Conservation (phyloP, 2,113 vertebrate species). For the Abramis brama region DNA sequence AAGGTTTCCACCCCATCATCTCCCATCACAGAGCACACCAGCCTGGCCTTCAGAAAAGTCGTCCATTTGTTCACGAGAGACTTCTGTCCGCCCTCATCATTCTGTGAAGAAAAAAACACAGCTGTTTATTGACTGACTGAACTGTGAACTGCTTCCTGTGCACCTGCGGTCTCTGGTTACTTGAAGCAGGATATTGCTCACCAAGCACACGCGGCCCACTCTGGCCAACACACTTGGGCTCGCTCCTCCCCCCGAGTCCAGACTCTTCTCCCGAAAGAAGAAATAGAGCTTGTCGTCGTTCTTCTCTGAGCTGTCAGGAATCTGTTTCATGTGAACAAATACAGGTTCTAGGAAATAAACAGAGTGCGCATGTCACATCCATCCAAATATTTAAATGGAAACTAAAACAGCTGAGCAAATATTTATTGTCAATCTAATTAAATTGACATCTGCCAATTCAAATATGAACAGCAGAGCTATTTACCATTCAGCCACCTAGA, state of each 20-base stretch:
- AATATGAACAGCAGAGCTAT: constrained; percentile 43
- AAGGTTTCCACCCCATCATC: constrained; percentile 84
- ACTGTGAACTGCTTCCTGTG: background rate
- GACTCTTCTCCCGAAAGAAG: constrained; percentile 84
- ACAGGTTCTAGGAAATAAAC: constrained; percentile 73
- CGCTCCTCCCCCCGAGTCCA: constrained; percentile 75
- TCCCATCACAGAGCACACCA: constrained; percentile 84
- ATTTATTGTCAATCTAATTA: constrained; percentile 8
- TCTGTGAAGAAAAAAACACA: constrained; percentile 66
- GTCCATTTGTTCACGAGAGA: constrained; percentile 87
- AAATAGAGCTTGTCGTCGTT: constrained; percentile 87
- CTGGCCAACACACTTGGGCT: constrained; percentile 78
- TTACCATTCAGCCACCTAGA: constrained; percentile 86
- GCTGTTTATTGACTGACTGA: background rate
- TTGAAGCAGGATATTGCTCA: constrained; percentile 59
- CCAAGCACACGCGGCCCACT: constrained; percentile 85
- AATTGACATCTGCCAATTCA: background rate
- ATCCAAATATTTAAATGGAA: constrained; percentile 4
- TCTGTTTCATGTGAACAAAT: constrained; percentile 82
- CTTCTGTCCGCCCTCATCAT: constrained; percentile 84
- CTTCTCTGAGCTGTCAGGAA: constrained; percentile 82
- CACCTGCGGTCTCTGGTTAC: background rate
- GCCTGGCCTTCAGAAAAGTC: constrained; percentile 83
- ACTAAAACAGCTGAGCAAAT: constrained; percentile 15
- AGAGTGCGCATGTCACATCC: constrained; percentile 18